phyloP scores from a whole-genome alignment of 1,140 invertebrate species.

The Cyrtorhinus lividipennis region DNA sequence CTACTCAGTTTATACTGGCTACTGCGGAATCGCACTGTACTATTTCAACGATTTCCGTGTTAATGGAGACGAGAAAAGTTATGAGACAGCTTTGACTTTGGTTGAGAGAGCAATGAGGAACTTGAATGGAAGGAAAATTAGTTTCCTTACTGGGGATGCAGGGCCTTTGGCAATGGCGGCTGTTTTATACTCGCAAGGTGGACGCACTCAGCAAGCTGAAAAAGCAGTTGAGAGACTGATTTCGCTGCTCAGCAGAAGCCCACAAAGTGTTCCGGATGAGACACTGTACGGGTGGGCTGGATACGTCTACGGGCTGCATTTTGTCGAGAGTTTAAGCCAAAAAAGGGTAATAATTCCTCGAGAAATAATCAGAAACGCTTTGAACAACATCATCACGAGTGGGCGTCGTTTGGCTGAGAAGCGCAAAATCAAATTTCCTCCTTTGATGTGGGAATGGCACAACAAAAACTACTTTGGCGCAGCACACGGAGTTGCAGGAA shows the following conservation, averaged over 20 bases:
- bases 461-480: slow-evolving; percentile 42
- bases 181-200: slow-evolving; percentile 13
- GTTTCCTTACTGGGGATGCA: slow-evolving; percentile 21
- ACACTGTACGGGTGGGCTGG: slow-evolving; percentile 41
- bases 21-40: slow-evolving; percentile 34
- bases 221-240: slow-evolving; percentile 6
- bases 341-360: no score
- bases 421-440: background rate
- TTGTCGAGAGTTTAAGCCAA: slow-evolving; percentile 26
- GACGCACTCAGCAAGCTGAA: background rate
- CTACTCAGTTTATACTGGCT: slow-evolving; percentile 37
- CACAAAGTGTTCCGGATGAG: slow-evolving; percentile 29
- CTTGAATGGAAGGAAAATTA: slow-evolving; percentile 17
- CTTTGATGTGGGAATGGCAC: slow-evolving; percentile 43
- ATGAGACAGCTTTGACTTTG: background rate
- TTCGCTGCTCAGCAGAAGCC: background rate
- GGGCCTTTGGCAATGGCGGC: slow-evolving; percentile 22
- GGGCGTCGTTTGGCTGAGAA: background rate
- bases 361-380: background rate
- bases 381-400: background rate
- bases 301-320: slow-evolving; percentile 36
- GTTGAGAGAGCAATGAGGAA: slow-evolving; percentile 1
- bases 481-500: slow-evolving; percentile 44
- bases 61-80: slow-evolving; percentile 1
- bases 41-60: background rate